phyloP scores from a whole-genome alignment of 1,140 invertebrate genomes.

The Drosophila arawakana region DNA sequence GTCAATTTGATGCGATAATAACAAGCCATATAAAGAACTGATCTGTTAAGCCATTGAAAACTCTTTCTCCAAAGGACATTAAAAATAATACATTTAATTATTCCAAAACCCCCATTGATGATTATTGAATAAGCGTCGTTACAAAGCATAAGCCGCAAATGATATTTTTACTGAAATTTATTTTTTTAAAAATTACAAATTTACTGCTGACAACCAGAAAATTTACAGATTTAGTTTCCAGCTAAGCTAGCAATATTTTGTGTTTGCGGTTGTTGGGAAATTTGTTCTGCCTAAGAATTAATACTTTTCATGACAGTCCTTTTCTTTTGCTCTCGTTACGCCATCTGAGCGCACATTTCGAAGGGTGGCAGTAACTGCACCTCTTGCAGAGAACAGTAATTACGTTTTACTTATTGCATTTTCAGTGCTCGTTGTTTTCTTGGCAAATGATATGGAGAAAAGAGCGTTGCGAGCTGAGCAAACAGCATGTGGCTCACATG shows the following conservation, averaged over 20 bases:
- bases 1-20: slow-evolving; percentile 48
- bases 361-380: not conserved
- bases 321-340: too few relatives aligned
- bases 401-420: slow-evolving; percentile 79
- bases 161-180: not conserved
- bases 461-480: slow-evolving; percentile 29
- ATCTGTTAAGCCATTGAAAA: slow-evolving; percentile 26
- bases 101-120: not conserved
- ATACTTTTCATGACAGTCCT: not conserved
- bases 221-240: not conserved
- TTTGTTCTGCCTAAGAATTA: slow-evolving; percentile 14
- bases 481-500: slow-evolving; percentile 63
- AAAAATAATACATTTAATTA: not conserved
- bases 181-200: too few relatives aligned
- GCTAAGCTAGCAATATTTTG: not conserved
- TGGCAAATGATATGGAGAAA: slow-evolving; percentile 57
- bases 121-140: not conserved
- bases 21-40: slow-evolving; percentile 18
- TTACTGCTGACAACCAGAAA: too few relatives aligned
- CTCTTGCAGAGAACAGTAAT: slow-evolving; percentile 55
- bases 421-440: slow-evolving; percentile 50
- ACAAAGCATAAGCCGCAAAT: slow-evolving; percentile 8
- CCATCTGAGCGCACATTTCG: too few relatives aligned
- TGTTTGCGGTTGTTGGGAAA: too few relatives aligned
- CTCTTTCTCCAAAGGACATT: not conserved